phyloP scores from a whole-genome alignment of 92 coral and sea anemone genomes.

The Zoanthus gigantus region DNA sequence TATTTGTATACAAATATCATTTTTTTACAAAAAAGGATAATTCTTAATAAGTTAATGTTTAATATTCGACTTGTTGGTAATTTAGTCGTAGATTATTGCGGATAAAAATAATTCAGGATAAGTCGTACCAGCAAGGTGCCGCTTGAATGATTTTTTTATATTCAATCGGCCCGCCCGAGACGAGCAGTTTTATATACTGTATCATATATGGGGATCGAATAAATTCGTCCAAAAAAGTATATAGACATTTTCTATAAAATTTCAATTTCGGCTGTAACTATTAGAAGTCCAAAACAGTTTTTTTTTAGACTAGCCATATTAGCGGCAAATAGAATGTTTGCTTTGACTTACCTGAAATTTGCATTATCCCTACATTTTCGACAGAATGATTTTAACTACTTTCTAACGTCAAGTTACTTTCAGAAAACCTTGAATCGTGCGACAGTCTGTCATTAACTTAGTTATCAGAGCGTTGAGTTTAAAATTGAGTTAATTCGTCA shows the following conservation, averaged over 20 bases:
- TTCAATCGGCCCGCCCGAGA: constrained; percentile 2
- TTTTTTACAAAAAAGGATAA: neutral
- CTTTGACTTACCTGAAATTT: constrained; percentile 52
- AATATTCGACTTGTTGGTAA: constrained; percentile 9
- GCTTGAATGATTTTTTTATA: neutral
- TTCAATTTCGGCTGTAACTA: neutral
- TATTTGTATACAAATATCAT: constrained; percentile 36
- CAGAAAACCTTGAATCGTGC: neutral
- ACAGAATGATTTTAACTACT: constrained; percentile 15
- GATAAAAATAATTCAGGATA: constrained; percentile 1
- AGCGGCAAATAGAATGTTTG: constrained; percentile 33
- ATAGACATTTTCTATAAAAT: neutral
- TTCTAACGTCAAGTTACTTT: neutral
- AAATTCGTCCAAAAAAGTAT: constrained; percentile 1
- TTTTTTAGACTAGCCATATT: constrained; percentile 1
- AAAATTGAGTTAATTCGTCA: constrained; percentile 40
- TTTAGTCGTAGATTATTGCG: neutral
- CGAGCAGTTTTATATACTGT: constrained; percentile 4
- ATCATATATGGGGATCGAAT: constrained; percentile 7
- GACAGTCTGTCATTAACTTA: neutral
- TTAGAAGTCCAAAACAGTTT: constrained; percentile 3
- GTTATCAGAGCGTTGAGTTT: constrained; percentile 9
- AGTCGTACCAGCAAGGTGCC: constrained; percentile 1
- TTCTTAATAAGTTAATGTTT: neutral
- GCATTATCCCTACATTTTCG: constrained; percentile 51